A percentile compares a stretch with the other conserved stretches of the same genome.
Conservation (phyloP, 2,888 invertebrate species). For the Heliconius cydno region DNA sequence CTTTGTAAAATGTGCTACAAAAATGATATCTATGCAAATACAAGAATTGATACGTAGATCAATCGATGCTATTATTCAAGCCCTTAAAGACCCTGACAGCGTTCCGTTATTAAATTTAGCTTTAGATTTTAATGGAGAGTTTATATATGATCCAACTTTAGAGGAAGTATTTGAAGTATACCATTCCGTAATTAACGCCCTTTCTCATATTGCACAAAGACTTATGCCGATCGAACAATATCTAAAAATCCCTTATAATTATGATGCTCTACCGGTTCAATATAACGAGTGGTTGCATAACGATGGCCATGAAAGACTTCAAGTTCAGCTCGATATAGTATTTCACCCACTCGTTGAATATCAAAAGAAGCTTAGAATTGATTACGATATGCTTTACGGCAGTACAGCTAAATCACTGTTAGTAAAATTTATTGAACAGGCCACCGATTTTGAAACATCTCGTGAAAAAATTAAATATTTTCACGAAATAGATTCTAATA, state of each 20-base stretch:
- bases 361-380: constrained; percentile 75
- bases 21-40: constrained; percentile 83
- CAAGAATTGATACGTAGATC: constrained; percentile 87
- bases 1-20: constrained; percentile 74
- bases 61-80: constrained; percentile 84
- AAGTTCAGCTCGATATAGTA: constrained; percentile 76
- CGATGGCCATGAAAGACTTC: constrained; percentile 80
- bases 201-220: constrained; percentile 82
- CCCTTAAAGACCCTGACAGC: constrained; percentile 77
- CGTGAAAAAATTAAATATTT: constrained; percentile 85
- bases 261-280: constrained; percentile 81
- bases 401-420: constrained; percentile 74
- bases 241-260: constrained; percentile 68
- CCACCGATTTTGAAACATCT: constrained; percentile 83
- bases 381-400: constrained; percentile 84
- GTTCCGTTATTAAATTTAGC: constrained; percentile 86
- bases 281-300: constrained; percentile 83
- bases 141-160: constrained; percentile 84
- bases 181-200: constrained; percentile 82
- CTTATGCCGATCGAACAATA: constrained; percentile 84
- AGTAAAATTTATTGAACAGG: constrained; percentile 74
- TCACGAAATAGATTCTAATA: constrained; percentile 83
- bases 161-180: constrained; percentile 82
- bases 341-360: constrained; percentile 84
- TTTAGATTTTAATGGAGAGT: constrained; percentile 80